phyloP scores from a whole-genome alignment of 1,140 invertebrate genomes.

The Rhynchophorus ferrugineus region DNA sequence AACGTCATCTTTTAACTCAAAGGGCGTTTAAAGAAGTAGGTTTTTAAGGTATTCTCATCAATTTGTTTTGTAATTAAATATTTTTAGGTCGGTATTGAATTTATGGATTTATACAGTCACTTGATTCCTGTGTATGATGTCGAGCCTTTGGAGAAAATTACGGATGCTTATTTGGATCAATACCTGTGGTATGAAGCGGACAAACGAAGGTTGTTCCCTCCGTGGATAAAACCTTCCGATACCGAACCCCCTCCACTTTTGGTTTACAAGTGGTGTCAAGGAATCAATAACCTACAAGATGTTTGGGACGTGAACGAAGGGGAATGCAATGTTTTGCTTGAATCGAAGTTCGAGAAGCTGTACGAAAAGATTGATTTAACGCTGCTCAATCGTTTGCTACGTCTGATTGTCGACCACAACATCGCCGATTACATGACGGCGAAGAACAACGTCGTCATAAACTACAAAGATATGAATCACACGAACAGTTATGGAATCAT shows the following conservation, averaged over 20 bases:
- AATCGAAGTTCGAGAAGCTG: conserved; percentile 95
- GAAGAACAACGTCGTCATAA: conserved; percentile 99
- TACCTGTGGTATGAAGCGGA: conserved; percentile 99
- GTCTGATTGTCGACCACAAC: conserved; percentile 98
- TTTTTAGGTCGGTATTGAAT: conserved; percentile 76
- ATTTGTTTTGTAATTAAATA: background rate
- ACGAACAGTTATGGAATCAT: conserved; percentile 99
- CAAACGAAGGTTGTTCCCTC: conserved; percentile 91
- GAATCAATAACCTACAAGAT: conserved; percentile 94
- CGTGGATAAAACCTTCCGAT: conserved; percentile 98
- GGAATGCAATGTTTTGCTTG: conserved; percentile 97
- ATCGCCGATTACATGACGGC: conserved; percentile 99
- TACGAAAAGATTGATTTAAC: conserved; percentile 99
- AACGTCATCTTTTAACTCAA: conserved; percentile 97
- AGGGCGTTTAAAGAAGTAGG: conserved; percentile 93
- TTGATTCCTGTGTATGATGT: conserved; percentile 98
- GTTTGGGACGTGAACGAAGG: conserved; percentile 98
- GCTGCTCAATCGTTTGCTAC: conserved; percentile 87
- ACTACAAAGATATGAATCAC: conserved; percentile 99
- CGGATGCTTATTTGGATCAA: conserved; percentile 99
- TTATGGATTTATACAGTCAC: conserved; percentile 99
- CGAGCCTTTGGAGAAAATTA: conserved; percentile 98
- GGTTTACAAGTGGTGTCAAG: conserved; percentile 99
- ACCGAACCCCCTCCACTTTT: conserved; percentile 96
- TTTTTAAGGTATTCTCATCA: no score